Evolutionary conservation across 1,140 invertebrate species (phyloP), one percentile per base, ranked within the genome.

Genomic region (Parasteatoda tepidariorum): DNA sequence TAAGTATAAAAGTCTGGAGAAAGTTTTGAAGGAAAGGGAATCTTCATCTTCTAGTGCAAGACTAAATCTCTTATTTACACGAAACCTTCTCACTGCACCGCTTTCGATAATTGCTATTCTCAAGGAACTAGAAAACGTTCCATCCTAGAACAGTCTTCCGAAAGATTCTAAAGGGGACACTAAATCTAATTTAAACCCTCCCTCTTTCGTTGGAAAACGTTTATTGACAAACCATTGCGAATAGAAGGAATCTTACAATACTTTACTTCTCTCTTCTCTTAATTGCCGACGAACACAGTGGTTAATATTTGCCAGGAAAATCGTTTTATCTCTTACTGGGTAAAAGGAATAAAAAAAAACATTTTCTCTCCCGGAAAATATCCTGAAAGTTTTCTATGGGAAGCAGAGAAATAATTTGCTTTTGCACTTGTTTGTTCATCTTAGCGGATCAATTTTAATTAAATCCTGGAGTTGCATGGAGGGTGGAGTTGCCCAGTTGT

Each of bases 161-260:
- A n/a, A 41, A 41, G 34, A 26, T 15, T 31, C 62, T n/a, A n/a
- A n/a, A 6, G 62, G 15, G 33, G 24, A 31, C 28, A 24, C 66
- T 26, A 41, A 68, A 68, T 68, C 34, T 68, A 68, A 68, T 68
- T 68, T 68, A 68, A 68, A 68, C 66, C 66, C n/a, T 38, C 66
- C 66, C 24, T 38, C 33, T 68, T 41, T 68, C 38, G n/a, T n/a
- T 48, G 48, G 66, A 28, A 68, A 68, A 68, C 66, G 66, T 68
- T 68, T 68, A 68, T 68, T 68, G 66, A 68, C 66, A 68, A 68
- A 68, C 66, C 66, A 68, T 73, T 73, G 70, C 18, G 26, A 34
- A 73, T 31, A 73, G 26, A 2, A 34, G 28, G 57, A 73, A 64
- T 64, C 55, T 41, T 31, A 34, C 66, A 41, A 48, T n/a, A 33